These are phyloP conservation scores for Setipinna tenuifilis DNA, from an alignment of 2,797 vertebrate species.

Conservation along the genomic window DNA sequence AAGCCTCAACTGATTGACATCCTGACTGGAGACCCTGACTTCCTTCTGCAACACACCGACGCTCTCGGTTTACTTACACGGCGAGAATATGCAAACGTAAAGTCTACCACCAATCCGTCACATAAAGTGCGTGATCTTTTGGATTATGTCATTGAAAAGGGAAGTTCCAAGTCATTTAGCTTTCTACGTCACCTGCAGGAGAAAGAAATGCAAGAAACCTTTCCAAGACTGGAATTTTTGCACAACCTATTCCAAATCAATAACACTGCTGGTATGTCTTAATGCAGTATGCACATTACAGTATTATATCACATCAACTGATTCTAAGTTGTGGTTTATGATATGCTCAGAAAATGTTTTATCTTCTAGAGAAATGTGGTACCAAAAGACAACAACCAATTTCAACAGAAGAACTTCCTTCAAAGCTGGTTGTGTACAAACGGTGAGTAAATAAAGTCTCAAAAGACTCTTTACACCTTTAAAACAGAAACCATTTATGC, in stretches of 20 bases:
- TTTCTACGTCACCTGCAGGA: constrained; percentile 66
- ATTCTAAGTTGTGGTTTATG: not conserved
- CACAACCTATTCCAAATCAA: constrained; percentile 48
- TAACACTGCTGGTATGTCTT: not conserved
- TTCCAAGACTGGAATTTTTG: constrained; percentile 67
- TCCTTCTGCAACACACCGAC: constrained; percentile 74
- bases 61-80: constrained; percentile 62
- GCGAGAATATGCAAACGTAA: constrained; percentile 66
- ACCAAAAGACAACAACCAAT: constrained; percentile 4
- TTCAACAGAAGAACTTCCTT: not conserved
- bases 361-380: constrained; percentile 29
- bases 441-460: constrained; percentile 37
- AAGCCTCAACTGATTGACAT: constrained; percentile 68
- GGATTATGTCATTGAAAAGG: constrained; percentile 69
- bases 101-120: constrained; percentile 54
- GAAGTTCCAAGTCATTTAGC: constrained; percentile 45
- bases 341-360: not conserved
- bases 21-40: constrained; percentile 68
- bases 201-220: constrained; percentile 63
- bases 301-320: not conserved
- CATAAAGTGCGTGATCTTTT: constrained; percentile 71
- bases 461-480: too few relatives aligned
- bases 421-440: not conserved
- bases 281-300: not conserved
- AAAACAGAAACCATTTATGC: not conserved